Evolutionary conservation across 2,888 invertebrate genomes (phyloP).

Genomic region (Habrosyne pyritoides): DNA sequence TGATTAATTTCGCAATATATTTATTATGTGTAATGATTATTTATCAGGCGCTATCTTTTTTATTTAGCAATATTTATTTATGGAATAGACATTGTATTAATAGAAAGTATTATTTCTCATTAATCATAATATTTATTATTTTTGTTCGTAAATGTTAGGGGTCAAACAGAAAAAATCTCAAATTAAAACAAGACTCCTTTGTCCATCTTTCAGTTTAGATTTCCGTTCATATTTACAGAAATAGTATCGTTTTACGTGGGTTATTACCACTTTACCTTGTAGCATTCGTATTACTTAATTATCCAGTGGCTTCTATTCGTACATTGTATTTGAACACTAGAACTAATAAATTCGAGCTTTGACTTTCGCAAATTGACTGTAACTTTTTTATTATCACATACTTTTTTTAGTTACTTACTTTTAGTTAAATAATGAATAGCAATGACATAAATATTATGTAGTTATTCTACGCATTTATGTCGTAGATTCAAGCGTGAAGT

Average conservation of each 20-base stretch:
- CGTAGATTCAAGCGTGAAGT: no score
- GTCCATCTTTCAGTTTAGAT: no score
- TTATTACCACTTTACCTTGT: neutral
- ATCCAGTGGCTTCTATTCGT: neutral
- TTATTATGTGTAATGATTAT: neutral
- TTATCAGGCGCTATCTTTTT: no score
- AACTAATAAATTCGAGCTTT: neutral
- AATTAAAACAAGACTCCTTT: no score
- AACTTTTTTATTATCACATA: neutral
- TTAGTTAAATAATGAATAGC: neutral
- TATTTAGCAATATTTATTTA: no score
- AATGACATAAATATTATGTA: neutral
- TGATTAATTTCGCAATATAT: neutral
- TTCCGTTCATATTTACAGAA: neutral
- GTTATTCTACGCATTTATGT: neutral
- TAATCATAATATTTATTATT: no score
- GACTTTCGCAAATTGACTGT: constrained; percentile 1
- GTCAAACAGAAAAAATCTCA: no score
- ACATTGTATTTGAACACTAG: neutral
- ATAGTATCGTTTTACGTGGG: neutral
- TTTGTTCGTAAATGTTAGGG: no score
- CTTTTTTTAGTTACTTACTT: no score
- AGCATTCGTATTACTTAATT: neutral
- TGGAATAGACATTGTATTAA: no score
- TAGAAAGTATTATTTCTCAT: no score